Conservation (phyloP, 2,888 invertebrate species). For the Clistopyga incitator region DNA sequence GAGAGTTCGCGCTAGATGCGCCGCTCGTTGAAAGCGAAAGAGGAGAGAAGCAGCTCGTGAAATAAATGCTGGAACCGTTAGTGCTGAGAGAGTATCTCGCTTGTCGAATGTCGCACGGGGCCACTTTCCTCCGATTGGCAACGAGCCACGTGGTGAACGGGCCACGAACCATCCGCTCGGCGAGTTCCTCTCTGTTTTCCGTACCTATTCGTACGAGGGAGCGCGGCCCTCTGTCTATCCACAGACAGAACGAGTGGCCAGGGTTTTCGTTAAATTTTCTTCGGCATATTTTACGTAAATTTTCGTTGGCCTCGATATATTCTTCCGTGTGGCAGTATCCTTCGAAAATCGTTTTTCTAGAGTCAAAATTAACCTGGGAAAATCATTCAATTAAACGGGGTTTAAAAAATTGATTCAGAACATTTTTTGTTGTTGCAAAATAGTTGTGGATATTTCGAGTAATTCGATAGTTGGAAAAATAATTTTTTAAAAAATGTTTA, state of each 20-base stretch:
- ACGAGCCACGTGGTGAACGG: conserved; percentile 57
- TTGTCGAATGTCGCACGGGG: conserved; percentile 58
- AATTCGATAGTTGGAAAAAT: background rate
- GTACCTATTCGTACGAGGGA: conserved; percentile 7
- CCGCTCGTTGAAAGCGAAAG: conserved; percentile 46
- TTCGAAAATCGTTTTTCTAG: background rate
- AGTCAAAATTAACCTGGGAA: too few relatives aligned
- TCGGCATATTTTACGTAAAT: conserved; percentile 24
- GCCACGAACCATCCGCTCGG: background rate
- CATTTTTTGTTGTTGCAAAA: too few relatives aligned
- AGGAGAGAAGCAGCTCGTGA: conserved; percentile 45
- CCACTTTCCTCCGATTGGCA: conserved; percentile 64
- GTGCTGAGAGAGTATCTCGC: conserved; percentile 50
- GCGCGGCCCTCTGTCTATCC: conserved; percentile 10
- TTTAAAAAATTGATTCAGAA: too few relatives aligned
- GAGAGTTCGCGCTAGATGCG: conserved; percentile 58
- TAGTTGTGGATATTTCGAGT: too few relatives aligned
- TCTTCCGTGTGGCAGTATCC: background rate
- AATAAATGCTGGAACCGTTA: conserved; percentile 43
- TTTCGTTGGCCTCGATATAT: background rate
- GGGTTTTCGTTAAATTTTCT: background rate
- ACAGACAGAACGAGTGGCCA: conserved; percentile 2
- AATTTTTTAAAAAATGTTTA: too few relatives aligned
- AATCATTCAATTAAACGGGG: too few relatives aligned
- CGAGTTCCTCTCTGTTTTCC: conserved; percentile 28